These are phyloP conservation scores for Tetramorium simillimum DNA, from an alignment of 1,140 invertebrate species.

Conservation along the genomic window DNA sequence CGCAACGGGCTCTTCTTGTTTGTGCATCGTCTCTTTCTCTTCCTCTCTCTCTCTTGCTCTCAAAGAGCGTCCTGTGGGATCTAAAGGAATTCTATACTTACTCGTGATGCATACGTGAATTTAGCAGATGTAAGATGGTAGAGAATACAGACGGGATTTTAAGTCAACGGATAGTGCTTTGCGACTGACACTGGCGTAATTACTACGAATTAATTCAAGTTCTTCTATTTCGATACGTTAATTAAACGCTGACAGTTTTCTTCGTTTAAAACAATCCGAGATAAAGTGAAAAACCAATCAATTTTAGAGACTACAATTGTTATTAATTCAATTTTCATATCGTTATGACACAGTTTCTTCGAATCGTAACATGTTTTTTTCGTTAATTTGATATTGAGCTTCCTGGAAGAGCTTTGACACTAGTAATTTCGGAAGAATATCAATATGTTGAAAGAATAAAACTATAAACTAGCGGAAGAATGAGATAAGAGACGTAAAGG, in stretches of 20 bases:
- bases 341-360: neutral
- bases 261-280: neutral
- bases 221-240: neutral
- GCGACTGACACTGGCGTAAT: neutral
- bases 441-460: neutral
- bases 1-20: conserved; percentile 24
- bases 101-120: neutral
- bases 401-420: neutral
- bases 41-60: neutral
- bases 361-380: neutral
- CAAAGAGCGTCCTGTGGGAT: conserved; percentile 35
- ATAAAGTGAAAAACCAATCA: neutral
- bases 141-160: neutral
- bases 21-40: neutral
- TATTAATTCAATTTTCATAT: neutral
- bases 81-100: conserved; percentile 27
- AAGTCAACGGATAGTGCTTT: neutral
- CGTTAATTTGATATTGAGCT: neutral
- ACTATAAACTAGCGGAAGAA: neutral
- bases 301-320: neutral
- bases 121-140: neutral
- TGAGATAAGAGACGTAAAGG: conserved; percentile 27
- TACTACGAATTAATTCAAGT: neutral
- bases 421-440: neutral
- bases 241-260: neutral